Conservation (phyloP, 2,113 vertebrate species). For the Dasyornis broadbenti region DNA sequence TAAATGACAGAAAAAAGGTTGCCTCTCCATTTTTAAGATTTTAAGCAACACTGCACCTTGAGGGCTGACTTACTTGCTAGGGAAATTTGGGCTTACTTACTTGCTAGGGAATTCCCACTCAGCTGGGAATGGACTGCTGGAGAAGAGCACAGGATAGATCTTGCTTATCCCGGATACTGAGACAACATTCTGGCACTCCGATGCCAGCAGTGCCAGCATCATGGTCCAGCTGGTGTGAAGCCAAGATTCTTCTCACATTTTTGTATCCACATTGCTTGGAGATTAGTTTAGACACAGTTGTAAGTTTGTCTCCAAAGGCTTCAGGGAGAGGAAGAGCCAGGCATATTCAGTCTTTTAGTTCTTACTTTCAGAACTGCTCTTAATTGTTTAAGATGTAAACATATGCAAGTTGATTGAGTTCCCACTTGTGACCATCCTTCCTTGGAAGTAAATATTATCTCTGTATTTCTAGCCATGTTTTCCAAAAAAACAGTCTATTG, state of each 20-base stretch:
- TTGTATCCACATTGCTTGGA: background rate
- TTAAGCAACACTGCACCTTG: background rate
- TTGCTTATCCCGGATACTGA: background rate
- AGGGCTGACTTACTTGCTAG: background rate
- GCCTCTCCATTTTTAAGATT: background rate
- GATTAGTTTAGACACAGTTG: background rate
- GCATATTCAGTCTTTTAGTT: background rate
- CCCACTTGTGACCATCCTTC: background rate
- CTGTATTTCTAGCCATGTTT: background rate
- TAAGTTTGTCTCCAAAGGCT: background rate
- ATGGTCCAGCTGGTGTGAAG: background rate
- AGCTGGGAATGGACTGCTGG: background rate
- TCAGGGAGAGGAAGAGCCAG: background rate
- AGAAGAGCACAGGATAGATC: background rate
- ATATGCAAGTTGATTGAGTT: background rate
- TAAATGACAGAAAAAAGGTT: background rate
- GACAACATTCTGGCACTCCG: accelerated
- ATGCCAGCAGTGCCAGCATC: background rate
- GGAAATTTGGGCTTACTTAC: background rate
- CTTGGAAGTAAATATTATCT: background rate
- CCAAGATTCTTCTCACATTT: background rate
- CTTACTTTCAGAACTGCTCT: background rate
- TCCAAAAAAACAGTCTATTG: background rate
- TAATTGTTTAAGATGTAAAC: background rate
- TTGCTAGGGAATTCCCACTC: background rate